Evolutionary conservation across 2,113 vertebrate species (phyloP).

Genomic region (Thamnophis sirtalis): DNA sequence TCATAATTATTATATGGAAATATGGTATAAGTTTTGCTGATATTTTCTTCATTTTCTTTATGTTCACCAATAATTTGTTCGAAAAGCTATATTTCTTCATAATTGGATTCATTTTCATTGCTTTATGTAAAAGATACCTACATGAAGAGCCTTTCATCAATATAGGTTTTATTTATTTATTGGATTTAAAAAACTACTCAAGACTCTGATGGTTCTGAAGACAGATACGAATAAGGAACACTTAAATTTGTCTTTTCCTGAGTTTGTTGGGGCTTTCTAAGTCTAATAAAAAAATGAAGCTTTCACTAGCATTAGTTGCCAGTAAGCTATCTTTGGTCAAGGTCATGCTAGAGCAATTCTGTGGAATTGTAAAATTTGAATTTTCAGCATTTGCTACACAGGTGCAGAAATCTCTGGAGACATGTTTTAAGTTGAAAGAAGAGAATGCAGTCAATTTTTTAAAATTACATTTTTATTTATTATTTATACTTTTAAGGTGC

Average conservation of each 20-base stretch:
- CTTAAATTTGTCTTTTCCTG: background rate
- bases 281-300: background rate
- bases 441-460: background rate
- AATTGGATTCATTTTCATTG: background rate
- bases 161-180: background rate
- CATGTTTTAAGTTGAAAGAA: background rate
- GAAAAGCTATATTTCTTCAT: background rate
- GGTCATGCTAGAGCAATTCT: background rate
- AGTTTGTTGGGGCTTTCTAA: background rate
- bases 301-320: background rate
- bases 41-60: background rate
- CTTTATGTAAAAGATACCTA: background rate
- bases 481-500: background rate
- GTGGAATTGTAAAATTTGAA: background rate
- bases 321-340: background rate
- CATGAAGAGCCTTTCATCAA: background rate
- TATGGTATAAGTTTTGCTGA: background rate
- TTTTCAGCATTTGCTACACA: background rate
- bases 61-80: slow-evolving; percentile 5
- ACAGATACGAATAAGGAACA: background rate
- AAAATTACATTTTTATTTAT: background rate
- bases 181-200: background rate
- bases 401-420: background rate
- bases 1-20: slow-evolving; percentile 26
- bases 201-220: background rate